These are phyloP conservation scores for Urocynchramus pylzowi DNA, from an alignment of 2,113 vertebrate genomes.

Conservation along the genomic window DNA sequence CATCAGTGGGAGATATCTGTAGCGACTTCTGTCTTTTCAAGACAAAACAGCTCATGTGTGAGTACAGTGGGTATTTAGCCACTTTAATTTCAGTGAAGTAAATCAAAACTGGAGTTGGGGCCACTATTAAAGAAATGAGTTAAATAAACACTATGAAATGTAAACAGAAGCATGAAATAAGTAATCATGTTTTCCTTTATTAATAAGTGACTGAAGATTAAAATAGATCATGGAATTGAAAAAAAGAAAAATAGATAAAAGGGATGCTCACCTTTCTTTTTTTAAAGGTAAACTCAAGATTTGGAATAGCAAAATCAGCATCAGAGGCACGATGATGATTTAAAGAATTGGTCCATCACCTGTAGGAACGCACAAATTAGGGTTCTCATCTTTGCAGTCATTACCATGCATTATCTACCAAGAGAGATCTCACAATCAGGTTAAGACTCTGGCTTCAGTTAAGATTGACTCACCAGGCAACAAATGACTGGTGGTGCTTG, in stretches of 20 bases:
- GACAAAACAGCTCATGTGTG: accelerated
- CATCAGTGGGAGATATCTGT: not conserved
- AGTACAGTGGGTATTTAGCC: not conserved
- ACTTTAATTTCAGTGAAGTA: not conserved
- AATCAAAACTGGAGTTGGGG: not conserved
- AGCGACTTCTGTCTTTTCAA: not conserved
- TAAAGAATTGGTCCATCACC: not conserved
- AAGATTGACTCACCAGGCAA: not conserved
- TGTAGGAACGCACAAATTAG: not conserved
- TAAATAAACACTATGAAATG: not conserved
- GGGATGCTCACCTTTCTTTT: accelerated
- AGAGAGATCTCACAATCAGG: not conserved
- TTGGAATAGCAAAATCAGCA: not conserved
- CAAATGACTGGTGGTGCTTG: not conserved
- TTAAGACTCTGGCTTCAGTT: not conserved
- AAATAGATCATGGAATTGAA: not conserved
- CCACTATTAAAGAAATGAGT: not conserved
- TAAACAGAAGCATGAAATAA: not conserved
- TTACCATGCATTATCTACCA: not conserved
- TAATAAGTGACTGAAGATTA: not conserved
- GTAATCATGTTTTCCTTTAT: not conserved
- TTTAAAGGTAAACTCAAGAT: not conserved
- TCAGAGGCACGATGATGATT: accelerated
- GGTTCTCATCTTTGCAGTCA: not conserved
- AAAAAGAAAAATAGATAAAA: not conserved